Percentiles rank a stretch among this genome's conserved stretches.
Conservation (phyloP, 2,797 vertebrate species). For the Champsocephalus esox region DNA sequence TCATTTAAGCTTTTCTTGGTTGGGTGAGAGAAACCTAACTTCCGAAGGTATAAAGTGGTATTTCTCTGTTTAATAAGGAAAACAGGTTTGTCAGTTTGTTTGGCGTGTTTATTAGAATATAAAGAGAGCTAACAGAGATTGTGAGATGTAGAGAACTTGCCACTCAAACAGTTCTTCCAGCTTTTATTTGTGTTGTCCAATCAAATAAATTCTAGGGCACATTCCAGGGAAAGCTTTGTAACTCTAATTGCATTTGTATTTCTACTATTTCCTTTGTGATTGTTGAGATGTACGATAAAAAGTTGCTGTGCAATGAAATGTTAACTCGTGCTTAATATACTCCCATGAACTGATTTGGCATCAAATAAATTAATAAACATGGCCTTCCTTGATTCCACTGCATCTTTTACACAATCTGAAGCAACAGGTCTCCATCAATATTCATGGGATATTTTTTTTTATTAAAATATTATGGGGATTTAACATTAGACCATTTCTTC, state of each 20-base stretch:
- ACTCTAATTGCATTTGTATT: neutral
- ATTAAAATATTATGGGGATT: neutral
- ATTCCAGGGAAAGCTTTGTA: neutral
- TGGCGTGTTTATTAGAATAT: no score
- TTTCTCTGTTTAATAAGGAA: no score
- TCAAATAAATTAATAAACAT: neutral
- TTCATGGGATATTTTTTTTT: neutral
- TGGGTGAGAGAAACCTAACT: no score
- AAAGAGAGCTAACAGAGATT: no score
- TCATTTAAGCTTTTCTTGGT: no score
- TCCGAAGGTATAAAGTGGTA: no score
- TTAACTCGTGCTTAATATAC: neutral
- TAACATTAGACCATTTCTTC: neutral
- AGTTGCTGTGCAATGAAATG: no score
- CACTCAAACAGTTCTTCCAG: no score
- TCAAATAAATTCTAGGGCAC: neutral
- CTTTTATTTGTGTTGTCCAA: no score
- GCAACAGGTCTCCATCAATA: neutral
- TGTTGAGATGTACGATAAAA: neutral
- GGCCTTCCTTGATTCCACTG: neutral
- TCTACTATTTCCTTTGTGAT: neutral
- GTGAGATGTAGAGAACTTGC: no score
- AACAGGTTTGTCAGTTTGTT: no score
- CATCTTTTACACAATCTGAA: constrained; percentile 4
- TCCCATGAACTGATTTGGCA: neutral